phyloP scores from a whole-genome alignment of 2,113 vertebrate genomes.

The Dolichallabes microphthalmus region DNA sequence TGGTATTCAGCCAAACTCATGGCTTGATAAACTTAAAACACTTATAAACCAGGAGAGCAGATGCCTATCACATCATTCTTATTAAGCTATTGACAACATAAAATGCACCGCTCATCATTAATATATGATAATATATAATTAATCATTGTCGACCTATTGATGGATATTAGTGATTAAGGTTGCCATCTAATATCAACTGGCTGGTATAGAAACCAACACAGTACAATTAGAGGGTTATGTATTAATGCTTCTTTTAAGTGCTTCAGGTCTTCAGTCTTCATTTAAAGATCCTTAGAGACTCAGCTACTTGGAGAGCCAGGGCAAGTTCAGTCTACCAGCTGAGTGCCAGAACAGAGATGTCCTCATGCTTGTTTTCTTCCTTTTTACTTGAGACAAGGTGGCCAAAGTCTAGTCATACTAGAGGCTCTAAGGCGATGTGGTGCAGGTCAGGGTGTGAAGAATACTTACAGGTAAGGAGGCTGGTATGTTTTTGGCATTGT shows the following conservation, averaged over 20 bases:
- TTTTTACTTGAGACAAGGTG: neutral
- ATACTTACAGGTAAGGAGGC: neutral
- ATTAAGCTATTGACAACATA: neutral
- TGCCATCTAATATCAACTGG: neutral
- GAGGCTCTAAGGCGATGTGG: neutral
- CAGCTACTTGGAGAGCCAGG: neutral
- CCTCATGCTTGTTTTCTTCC: neutral
- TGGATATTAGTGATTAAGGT: neutral
- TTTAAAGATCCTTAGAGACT: neutral
- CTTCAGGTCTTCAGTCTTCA: neutral
- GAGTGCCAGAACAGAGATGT: neutral
- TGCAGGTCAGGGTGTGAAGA: neutral
- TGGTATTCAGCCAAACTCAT: neutral
- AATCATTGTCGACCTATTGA: neutral
- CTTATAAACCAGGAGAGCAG: neutral
- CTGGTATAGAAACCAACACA: neutral
- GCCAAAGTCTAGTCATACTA: neutral
- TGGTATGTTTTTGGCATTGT: slow-evolving; percentile 1
- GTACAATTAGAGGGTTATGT: neutral
- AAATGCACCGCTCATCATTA: neutral
- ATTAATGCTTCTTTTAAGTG: neutral
- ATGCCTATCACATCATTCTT: neutral
- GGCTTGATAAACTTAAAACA: neutral
- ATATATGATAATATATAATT: no score
- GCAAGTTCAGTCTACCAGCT: neutral